A percentile compares a stretch with the other conserved stretches of the same genome.
Evolutionary conservation across 2,888 invertebrate species (phyloP).

Genomic region (Choreutis nemorana): DNA sequence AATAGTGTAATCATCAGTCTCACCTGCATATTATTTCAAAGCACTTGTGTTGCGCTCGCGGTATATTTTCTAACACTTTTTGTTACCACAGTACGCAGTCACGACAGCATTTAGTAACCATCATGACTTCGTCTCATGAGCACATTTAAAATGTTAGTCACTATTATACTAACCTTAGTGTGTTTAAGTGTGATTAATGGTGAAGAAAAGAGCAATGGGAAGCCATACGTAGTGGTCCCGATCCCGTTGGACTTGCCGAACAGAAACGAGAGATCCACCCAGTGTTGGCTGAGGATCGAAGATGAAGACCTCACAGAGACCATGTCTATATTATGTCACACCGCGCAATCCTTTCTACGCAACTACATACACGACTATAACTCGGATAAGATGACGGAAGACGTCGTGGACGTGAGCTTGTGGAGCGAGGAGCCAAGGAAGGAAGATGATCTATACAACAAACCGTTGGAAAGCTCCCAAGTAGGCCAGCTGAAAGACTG

Average conservation of each 20-base stretch:
- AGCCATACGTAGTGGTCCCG: conserved; percentile 31
- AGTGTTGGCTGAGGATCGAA: conserved; percentile 53
- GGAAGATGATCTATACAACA: conserved; percentile 17
- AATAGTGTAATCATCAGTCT: too few species aligned
- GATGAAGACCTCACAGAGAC: conserved; percentile 47
- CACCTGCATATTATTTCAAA: too few species aligned
- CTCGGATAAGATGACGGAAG: conserved; percentile 40
- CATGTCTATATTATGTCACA: conserved; percentile 32
- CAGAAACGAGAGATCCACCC: conserved; percentile 47
- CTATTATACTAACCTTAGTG: conserved; percentile 20
- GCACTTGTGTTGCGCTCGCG: too few species aligned
- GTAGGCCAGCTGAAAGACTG: conserved; percentile 31
- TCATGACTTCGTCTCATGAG: conserved; percentile 39
- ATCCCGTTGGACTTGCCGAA: conserved; percentile 44
- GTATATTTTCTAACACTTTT: too few species aligned
- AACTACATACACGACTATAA: conserved; percentile 47
- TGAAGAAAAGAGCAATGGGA: conserved; percentile 20
- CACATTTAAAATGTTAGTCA: conserved; percentile 56
- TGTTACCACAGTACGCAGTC: conserved; percentile 26
- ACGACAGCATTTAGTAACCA: conserved; percentile 44
- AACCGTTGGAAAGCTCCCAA: conserved; percentile 20
- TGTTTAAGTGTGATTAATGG: too few species aligned
- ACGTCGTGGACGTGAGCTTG: conserved; percentile 40
- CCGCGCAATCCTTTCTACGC: conserved; percentile 36
- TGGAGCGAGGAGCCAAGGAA: conserved; percentile 39